phyloP scores from a whole-genome alignment of 2,888 invertebrate genomes.

The Pterobdella sp. region DNA sequence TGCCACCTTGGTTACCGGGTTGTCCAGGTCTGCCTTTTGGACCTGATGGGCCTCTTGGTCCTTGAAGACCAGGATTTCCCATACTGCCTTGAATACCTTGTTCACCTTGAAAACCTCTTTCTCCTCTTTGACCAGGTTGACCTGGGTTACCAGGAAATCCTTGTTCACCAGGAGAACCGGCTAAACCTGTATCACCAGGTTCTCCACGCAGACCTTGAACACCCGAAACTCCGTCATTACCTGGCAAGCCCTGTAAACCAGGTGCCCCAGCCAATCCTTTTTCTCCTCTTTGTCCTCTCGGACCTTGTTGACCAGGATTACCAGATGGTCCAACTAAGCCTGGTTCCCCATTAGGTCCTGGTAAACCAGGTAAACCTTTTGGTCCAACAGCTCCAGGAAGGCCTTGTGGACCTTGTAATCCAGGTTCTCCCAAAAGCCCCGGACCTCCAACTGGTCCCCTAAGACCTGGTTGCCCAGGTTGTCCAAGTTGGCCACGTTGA shows the following conservation, averaged over 20 bases:
- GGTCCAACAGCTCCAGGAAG: constrained; percentile 38
- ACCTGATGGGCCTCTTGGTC: constrained; percentile 28
- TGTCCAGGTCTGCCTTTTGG: constrained; percentile 10
- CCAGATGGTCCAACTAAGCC: not conserved
- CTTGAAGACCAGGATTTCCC: constrained; percentile 24
- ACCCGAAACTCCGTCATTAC: constrained; percentile 28
- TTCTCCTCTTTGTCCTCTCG: not conserved
- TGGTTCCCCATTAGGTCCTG: constrained; percentile 9
- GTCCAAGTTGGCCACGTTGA: constrained; percentile 30
- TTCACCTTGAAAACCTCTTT: constrained; percentile 20
- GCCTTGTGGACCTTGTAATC: constrained; percentile 60
- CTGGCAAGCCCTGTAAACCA: constrained; percentile 30
- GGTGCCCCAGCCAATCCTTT: constrained; percentile 26
- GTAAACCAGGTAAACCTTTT: constrained; percentile 3
- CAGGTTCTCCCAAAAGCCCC: constrained; percentile 61
- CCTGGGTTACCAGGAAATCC: constrained; percentile 30
- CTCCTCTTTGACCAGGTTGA: constrained; percentile 21
- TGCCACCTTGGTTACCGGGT: not conserved
- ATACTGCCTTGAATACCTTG: constrained; percentile 25
- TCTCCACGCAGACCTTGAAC: constrained; percentile 24
- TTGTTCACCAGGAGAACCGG: constrained; percentile 31
- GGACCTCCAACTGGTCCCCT: constrained; percentile 31
- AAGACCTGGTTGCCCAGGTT: constrained; percentile 28
- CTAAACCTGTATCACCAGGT: constrained; percentile 31
- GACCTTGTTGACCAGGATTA: constrained; percentile 10